Conservation (phyloP, 2,888 invertebrate species). For the Caenorhabditis sinica region DNA sequence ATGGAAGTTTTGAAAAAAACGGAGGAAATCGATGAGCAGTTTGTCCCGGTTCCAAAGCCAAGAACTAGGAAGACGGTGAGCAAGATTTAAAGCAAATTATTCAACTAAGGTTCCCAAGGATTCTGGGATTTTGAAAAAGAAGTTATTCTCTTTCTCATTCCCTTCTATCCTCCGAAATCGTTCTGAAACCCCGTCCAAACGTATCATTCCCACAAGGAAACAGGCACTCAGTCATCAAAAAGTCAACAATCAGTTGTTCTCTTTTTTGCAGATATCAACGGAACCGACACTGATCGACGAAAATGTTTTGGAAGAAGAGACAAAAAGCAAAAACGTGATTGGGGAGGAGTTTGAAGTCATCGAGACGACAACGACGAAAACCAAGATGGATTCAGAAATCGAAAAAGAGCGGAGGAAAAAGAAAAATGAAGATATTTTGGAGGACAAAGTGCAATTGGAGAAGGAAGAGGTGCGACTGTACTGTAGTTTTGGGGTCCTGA, state of each 20-base stretch:
- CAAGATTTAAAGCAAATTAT: too few species aligned
- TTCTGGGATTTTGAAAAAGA: background rate
- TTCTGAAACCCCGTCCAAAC: too few species aligned
- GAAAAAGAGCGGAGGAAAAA: slow-evolving; percentile 1
- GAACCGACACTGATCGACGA: slow-evolving; percentile 48
- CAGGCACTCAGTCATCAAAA: slow-evolving; percentile 12
- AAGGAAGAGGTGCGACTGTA: slow-evolving; percentile 22
- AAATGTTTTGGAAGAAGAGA: slow-evolving; percentile 8
- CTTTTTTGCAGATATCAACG: slow-evolving; percentile 46
- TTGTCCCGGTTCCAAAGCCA: slow-evolving; percentile 52
- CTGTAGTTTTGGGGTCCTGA: background rate
- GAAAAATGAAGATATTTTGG: slow-evolving; percentile 3
- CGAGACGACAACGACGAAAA: slow-evolving; percentile 17
- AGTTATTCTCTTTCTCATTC: background rate
- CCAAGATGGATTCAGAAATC: slow-evolving; percentile 8
- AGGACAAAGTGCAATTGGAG: background rate
- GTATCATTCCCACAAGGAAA: background rate
- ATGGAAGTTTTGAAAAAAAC: slow-evolving; percentile 15
- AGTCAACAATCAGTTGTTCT: slow-evolving; percentile 33
- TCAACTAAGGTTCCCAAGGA: too few species aligned
- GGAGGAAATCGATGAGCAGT: slow-evolving; percentile 12
- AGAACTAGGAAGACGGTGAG: slow-evolving; percentile 46
- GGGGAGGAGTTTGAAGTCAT: slow-evolving; percentile 55
- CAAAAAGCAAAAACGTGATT: slow-evolving; percentile 46
- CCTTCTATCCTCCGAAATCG: too few species aligned